These are phyloP conservation scores for Tetramorium simillimum DNA, from an alignment of 1,140 invertebrate species.

Conservation along the genomic window DNA sequence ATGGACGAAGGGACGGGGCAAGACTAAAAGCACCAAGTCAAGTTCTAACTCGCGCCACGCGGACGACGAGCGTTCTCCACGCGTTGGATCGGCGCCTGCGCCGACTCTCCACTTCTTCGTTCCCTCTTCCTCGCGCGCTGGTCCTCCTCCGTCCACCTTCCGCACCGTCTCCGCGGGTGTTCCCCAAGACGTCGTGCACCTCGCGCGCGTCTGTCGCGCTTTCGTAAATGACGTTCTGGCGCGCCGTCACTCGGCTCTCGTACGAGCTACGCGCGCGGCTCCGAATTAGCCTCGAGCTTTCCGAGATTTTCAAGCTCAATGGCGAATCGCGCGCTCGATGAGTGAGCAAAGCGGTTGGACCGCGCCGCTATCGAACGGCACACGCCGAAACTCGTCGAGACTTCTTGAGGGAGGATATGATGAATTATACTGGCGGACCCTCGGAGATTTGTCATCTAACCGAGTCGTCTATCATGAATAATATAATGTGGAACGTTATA, in stretches of 20 bases:
- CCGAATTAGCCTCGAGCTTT: constrained; percentile 35
- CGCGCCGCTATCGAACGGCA: neutral
- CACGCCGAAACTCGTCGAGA: neutral
- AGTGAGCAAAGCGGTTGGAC: neutral
- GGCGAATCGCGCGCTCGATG: neutral
- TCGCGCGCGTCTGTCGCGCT: constrained; percentile 18
- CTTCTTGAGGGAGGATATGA: neutral
- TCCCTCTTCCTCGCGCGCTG: neutral
- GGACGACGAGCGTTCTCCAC: constrained; percentile 70
- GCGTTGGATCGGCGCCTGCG: constrained; percentile 76
- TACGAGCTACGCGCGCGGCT: neutral
- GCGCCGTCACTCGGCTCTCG: neutral
- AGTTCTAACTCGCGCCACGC: constrained; percentile 80
- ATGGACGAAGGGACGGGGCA: constrained; percentile 78
- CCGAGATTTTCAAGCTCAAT: constrained; percentile 16
- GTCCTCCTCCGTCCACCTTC: constrained; percentile 40
- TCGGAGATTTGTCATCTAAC: constrained; percentile 19
- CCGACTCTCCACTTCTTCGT: constrained; percentile 27
- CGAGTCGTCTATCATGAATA: neutral
- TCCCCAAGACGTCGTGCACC: constrained; percentile 9
- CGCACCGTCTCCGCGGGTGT: constrained; percentile 8
- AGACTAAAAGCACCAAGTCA: constrained; percentile 78
- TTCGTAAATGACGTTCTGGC: constrained; percentile 34
- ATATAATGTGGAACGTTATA: constrained; percentile 2
- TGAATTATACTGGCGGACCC: neutral